phyloP scores from a whole-genome alignment of 2,113 vertebrate species.

The Chloropsis hardwickii region DNA sequence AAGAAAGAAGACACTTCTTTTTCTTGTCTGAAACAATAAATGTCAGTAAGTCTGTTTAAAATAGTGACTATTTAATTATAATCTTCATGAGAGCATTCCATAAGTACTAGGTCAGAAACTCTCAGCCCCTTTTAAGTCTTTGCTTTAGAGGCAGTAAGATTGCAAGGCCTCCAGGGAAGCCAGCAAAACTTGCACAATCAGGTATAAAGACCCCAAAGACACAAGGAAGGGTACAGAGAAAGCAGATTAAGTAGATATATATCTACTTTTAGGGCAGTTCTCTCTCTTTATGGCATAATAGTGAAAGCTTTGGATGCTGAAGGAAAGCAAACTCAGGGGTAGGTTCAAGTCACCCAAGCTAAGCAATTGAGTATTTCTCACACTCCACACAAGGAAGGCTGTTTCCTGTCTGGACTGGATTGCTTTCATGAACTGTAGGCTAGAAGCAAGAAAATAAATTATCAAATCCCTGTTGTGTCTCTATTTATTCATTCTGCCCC shows the following conservation, averaged over 20 bases:
- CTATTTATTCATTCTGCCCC: not conserved
- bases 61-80: not conserved
- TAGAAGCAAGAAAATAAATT: not conserved
- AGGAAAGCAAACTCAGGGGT: not conserved
- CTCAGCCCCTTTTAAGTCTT: not conserved
- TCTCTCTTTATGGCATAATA: not conserved
- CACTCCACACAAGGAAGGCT: not conserved
- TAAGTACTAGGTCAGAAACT: not conserved
- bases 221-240: not conserved
- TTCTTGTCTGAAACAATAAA: not conserved
- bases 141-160: not conserved
- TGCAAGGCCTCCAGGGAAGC: not conserved
- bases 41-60: not conserved
- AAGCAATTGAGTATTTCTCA: not conserved
- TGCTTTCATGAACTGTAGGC: not conserved
- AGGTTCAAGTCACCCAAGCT: not conserved
- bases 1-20: not conserved
- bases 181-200: accelerated
- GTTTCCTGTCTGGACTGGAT: not conserved
- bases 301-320: not conserved
- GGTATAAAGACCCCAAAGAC: not conserved
- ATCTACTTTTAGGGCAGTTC: not conserved
- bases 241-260: not conserved
- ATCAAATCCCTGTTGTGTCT: not conserved
- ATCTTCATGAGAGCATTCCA: not conserved